Base-by-base conservation (phyloP, 2,113 vertebrate genomes). In the Melanotaenia duboulayi region DNA sequence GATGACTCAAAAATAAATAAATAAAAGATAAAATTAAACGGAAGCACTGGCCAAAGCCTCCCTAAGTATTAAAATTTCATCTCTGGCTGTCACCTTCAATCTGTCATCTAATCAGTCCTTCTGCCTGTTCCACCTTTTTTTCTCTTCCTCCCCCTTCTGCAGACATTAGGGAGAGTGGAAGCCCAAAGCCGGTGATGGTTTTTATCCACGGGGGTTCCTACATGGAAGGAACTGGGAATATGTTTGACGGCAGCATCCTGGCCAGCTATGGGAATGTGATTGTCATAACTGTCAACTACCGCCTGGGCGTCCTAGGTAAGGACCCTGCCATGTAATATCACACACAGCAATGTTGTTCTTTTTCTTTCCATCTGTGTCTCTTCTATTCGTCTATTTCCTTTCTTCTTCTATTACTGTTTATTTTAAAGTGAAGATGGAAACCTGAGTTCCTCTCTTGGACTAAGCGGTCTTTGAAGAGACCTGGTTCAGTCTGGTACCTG, bases 251-350 rank as follows among this genome's bases (percentile, higher is more conserved):
- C 87, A 99, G 97, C 94, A 97, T 99, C 92, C 94, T 99, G 94
- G 97, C 98, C 88, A 99, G 98, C 95, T 99, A 99, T 88, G 98
- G 98, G 78, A 99, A 99, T 84, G 98, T 99, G 91, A 99, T 99
- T 87, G 97, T 99, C 90, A 99, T 99, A 90, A 99, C 98, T 48
- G 95, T 99, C 87, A 99, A 99, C 96, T 99, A 99, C 91, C 95
- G 98, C 63, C 97, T 99, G 81, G 97, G 97, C 87, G 96, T 99
- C 40, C 94, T 99, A 86, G 97, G 98, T 99, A 98, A 99, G 98
- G 90, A 56, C 9, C 49, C 69, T 76, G 28, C 66, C 57, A 9
- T 55, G 2, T n/a, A 4, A 22, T 72, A 4, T 71, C 17, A 40
- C 1, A 8, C 40, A 35, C 61, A 11, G 7, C 9, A 4, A 4